These are phyloP conservation scores for Ceratotherium simum DNA, from an alignment of 2,113 vertebrate genomes.

Conservation along the genomic window DNA sequence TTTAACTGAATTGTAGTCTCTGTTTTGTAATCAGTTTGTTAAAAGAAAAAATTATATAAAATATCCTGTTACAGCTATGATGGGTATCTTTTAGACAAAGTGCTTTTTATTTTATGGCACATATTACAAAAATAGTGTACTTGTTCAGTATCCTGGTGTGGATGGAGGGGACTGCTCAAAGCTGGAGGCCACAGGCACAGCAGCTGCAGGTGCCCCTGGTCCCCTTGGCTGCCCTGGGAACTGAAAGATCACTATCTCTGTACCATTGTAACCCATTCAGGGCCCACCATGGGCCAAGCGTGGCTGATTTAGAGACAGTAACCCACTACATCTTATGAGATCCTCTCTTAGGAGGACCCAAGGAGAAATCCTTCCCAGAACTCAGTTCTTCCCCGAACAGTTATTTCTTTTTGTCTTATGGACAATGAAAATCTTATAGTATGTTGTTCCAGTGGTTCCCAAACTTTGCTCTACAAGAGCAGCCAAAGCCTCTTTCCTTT, in stretches of 20 bases:
- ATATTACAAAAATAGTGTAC: neutral
- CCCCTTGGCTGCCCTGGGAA: neutral
- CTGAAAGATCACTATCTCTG: neutral
- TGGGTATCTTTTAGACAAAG: neutral
- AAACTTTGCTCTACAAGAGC: neutral
- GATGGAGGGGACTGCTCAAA: neutral
- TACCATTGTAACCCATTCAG: neutral
- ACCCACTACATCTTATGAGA: neutral
- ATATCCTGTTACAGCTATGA: neutral
- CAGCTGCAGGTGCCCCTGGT: neutral
- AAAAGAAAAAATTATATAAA: neutral
- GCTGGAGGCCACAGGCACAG: neutral
- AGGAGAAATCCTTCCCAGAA: neutral
- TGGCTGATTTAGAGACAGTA: neutral
- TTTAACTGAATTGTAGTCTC: neutral
- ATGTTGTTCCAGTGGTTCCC: neutral
- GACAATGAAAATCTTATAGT: neutral
- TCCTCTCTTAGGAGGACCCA: neutral
- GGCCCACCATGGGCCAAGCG: neutral
- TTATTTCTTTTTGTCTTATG: neutral
- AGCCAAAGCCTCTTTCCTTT: neutral
- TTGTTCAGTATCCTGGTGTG: neutral
- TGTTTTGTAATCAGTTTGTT: conserved; percentile 45
- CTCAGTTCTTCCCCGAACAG: neutral
- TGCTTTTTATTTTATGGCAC: neutral